These are phyloP conservation scores for Narcine bancroftii DNA, from an alignment of 2,113 vertebrate species.

Conservation along the genomic window DNA sequence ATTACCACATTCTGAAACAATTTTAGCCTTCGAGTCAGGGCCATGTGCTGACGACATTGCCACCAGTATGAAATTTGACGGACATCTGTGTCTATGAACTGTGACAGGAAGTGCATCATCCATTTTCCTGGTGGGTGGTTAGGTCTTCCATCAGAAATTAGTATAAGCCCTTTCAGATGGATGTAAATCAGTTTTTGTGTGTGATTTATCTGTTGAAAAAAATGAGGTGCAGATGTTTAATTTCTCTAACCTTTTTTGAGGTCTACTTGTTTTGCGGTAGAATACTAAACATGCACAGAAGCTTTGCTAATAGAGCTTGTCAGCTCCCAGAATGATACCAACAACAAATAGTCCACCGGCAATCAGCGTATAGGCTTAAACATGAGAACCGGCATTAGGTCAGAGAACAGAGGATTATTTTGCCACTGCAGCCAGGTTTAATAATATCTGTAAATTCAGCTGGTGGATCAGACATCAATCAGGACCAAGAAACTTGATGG, in stretches of 20 bases:
- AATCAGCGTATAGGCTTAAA: neutral
- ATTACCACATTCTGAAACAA: too few species aligned
- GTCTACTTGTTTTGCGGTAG: neutral
- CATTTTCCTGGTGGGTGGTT: too few species aligned
- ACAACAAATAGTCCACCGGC: neutral
- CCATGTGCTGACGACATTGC: too few species aligned
- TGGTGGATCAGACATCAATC: neutral
- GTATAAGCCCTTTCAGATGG: too few species aligned
- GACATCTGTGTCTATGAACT: too few species aligned
- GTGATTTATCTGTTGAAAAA: too few species aligned
- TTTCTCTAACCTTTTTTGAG: neutral
- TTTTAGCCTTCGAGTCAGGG: too few species aligned
- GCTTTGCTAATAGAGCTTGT: neutral
- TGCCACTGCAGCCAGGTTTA: neutral
- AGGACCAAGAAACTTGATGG: neutral
- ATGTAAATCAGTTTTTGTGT: too few species aligned
- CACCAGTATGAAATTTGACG: too few species aligned
- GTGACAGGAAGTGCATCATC: too few species aligned
- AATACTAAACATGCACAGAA: neutral
- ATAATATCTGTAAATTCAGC: neutral
- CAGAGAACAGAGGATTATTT: neutral
- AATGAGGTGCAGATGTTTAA: too few species aligned
- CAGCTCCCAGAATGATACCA: neutral
- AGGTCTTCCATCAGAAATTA: too few species aligned
- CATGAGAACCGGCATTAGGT: neutral